Evolutionary conservation across 2,113 vertebrate genomes (phyloP).

Genomic region (Poecile atricapillus): DNA sequence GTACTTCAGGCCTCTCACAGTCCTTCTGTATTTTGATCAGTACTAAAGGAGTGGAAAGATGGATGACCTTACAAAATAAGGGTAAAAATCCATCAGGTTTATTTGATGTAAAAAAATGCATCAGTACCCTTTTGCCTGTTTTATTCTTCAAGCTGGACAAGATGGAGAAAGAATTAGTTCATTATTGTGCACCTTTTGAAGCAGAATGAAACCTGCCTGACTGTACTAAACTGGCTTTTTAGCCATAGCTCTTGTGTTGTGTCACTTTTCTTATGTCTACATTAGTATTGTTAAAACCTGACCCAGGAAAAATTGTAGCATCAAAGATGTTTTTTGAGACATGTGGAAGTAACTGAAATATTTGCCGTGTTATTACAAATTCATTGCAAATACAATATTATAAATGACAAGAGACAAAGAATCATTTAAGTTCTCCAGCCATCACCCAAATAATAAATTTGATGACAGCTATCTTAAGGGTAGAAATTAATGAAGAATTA

Average conservation of each 20-base stretch:
- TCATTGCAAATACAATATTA: not conserved
- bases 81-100: not conserved
- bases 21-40: not conserved
- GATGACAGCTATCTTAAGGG: accelerated
- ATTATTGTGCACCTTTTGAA: not conserved
- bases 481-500: not conserved
- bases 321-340: not conserved
- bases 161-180: not conserved
- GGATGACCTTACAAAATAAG: not conserved
- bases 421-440: not conserved
- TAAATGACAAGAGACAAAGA: not conserved
- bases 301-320: not conserved
- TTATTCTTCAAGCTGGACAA: not conserved
- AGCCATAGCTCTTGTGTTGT: not conserved
- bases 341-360: not conserved
- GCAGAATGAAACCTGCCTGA: not conserved
- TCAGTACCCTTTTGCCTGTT: not conserved
- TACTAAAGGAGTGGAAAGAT: not conserved
- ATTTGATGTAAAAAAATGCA: not conserved
- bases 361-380: not conserved
- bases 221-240: not conserved
- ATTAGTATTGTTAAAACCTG: not conserved
- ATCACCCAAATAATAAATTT: not conserved
- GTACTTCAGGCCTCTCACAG: not conserved
- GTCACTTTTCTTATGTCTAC: not conserved